Percentiles rank a stretch among this genome's conserved stretches.
Evolutionary conservation across 1,140 invertebrate genomes (phyloP).

Genomic region (Cylas formicarius): DNA sequence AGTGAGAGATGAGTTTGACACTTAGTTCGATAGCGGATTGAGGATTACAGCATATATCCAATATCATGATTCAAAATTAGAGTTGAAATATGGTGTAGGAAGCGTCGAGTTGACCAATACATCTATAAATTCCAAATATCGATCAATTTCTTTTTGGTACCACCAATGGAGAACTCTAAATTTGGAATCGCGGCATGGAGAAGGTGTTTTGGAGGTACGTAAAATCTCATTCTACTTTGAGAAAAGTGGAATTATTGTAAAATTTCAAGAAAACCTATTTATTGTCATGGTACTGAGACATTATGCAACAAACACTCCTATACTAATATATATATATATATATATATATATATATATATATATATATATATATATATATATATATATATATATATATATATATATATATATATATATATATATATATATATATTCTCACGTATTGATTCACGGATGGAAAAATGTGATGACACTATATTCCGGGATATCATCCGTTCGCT

Average conservation of each 20-base stretch:
- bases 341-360: no score
- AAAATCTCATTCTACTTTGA: neutral
- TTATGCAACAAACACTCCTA: conserved; percentile 4
- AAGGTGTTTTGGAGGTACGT: neutral
- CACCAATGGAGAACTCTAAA: conserved; percentile 2
- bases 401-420: no score
- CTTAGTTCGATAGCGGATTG: conserved; percentile 1
- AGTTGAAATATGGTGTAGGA: neutral
- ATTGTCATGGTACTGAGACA: neutral
- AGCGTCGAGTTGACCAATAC: neutral
- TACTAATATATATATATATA: no score
- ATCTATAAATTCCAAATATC: neutral
- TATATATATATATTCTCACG: no score
- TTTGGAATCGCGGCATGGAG: neutral
- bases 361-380: no score
- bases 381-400: no score
- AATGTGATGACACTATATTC: no score
- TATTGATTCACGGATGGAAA: no score
- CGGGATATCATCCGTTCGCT: no score
- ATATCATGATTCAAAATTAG: conserved; percentile 3
- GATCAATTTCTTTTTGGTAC: neutral
- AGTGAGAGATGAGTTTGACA: no score
- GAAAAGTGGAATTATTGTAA: neutral
- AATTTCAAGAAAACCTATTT: conserved; percentile 1
- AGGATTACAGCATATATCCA: neutral